Evolutionary conservation across 2,797 vertebrate genomes (phyloP), one percentile per base, ranked within the genome.

Genomic region (Fringilla coelebs): DNA sequence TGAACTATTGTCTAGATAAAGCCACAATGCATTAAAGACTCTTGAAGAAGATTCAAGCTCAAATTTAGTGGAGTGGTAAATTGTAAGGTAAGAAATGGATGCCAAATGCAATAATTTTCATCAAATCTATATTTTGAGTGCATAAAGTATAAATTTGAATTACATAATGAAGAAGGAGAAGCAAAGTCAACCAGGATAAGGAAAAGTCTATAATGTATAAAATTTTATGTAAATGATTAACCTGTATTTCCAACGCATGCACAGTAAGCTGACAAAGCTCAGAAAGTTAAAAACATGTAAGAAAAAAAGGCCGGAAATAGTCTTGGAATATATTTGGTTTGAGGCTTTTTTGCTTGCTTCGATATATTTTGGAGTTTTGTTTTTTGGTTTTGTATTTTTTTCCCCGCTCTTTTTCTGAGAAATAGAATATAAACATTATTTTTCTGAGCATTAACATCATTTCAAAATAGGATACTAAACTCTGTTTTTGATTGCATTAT

Each of bases 361-460:
- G 1, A 21, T 38, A 5, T 7, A 5, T 71, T 62, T 54, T 40
- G 5, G 10, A 2, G 1, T 10, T 28, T 9, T 43, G 17, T 36
- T 11, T 26, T 32, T 25, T 20, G 7, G 18, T 11, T 31, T 63
- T 46, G 14, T 12, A 38, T 52, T 34, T 25, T 51, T 85, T 41
- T 7, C 1, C 12, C 13, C 17, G 12, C 4, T 25, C 32, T 66
- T 77, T 62, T 45, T 14, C 29, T 70, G 19, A 60, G 25, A 38
- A 20, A 21, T 0, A 41, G 17, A 81, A 31, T 4, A 10, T 15
- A 31, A 26, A 16, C 3, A 18, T 46, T 78, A 18, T 81, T 84
- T 75, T 48, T 9, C 24, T 54, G 17, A 55, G 24, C 13, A 34
- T 48, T 60, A 75, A 34, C 3, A 10, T 45, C 25, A 65, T 74